Conservation (phyloP, 2,113 vertebrate genomes). For the Ursus arctos region DNA sequence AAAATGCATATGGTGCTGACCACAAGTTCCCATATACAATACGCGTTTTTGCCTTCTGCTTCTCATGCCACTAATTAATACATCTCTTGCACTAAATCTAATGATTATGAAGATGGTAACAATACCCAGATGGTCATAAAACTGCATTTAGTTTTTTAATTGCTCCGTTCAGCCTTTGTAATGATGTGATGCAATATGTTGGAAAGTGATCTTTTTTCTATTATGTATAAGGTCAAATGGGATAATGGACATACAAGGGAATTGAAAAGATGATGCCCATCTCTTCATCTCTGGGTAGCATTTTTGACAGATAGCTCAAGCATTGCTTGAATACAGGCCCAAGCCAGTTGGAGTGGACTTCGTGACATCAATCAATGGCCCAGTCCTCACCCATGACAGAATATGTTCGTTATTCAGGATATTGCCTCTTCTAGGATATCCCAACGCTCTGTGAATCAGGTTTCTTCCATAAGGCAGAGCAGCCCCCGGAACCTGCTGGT, state of each 20-base stretch:
- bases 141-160: constrained; percentile 75
- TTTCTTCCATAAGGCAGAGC: not conserved
- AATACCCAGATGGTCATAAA: constrained; percentile 75
- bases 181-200: constrained; percentile 63
- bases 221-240: constrained; percentile 66
- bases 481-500: not conserved
- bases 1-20: constrained; percentile 21
- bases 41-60: constrained; percentile 19
- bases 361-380: not conserved
- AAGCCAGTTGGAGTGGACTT: not conserved
- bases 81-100: constrained; percentile 61
- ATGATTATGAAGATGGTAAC: constrained; percentile 75
- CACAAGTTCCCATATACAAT: not conserved
- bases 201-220: constrained; percentile 61
- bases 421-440: not conserved
- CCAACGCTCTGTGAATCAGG: not conserved
- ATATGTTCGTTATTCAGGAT: not conserved
- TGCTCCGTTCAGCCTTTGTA: constrained; percentile 62
- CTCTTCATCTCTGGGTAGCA: constrained; percentile 3
- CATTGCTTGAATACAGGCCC: not conserved
- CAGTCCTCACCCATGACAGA: not conserved
- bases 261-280: not conserved
- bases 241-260: constrained; percentile 53
- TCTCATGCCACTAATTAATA: constrained; percentile 70
- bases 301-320: not conserved